Percentiles rank a stretch among this genome's conserved stretches.
Evolutionary conservation across 2,888 invertebrate species (phyloP).

Genomic region (Mayetiola destructor): DNA sequence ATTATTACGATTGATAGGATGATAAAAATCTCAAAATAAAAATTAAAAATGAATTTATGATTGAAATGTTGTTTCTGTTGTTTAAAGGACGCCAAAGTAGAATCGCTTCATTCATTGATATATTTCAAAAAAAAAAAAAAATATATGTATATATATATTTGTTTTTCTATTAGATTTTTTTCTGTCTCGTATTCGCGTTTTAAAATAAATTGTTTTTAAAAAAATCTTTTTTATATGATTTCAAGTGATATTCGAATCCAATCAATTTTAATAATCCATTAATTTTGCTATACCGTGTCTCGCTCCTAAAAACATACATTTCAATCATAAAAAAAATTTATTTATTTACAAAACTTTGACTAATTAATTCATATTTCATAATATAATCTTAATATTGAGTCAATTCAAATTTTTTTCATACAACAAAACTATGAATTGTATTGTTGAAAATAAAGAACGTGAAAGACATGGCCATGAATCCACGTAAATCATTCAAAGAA

Average conservation of each 20-base stretch:
- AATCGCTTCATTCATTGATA: constrained; percentile 19
- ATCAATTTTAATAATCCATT: constrained; percentile 7
- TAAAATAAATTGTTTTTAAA: not conserved
- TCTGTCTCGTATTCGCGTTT: not conserved
- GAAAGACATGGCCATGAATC: no score
- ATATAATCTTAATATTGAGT: no score
- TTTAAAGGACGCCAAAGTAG: constrained; percentile 30
- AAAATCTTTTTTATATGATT: not conserved
- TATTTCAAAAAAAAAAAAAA: no score
- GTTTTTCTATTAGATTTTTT: constrained; percentile 14
- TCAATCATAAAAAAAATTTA: constrained; percentile 34
- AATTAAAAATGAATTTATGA: constrained; percentile 26
- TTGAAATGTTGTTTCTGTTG: constrained; percentile 40
- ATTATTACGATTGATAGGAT: not conserved
- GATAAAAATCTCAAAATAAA: not conserved
- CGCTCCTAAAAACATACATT: constrained; percentile 33
- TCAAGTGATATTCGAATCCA: no score
- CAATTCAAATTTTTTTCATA: no score
- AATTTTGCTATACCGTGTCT: constrained; percentile 13
- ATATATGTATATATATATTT: constrained; percentile 15
- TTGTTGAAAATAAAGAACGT: no score
- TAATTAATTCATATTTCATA: no score
- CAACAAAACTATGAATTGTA: no score
- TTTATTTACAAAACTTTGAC: no score
- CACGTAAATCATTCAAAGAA: no score